phyloP scores from a whole-genome alignment of 2,113 vertebrate species.

The Rhodinocichla rosea region DNA sequence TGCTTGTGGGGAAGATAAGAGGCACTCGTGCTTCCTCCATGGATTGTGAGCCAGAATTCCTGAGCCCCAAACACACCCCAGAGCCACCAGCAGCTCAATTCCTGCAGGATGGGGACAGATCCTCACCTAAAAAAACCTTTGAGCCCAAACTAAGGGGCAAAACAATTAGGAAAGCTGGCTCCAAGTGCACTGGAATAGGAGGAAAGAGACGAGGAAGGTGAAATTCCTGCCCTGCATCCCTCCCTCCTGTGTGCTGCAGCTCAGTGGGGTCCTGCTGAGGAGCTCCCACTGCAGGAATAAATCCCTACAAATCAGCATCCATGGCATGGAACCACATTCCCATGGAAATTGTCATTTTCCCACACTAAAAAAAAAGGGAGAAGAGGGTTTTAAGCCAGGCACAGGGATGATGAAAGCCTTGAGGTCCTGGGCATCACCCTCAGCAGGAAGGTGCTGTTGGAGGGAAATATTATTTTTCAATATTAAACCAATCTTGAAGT shows the following conservation, averaged over 20 bases:
- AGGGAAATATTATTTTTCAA: slow-evolving; percentile 1
- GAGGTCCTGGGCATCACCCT: background rate
- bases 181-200: background rate
- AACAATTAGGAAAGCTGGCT: background rate
- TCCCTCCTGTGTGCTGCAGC: background rate
- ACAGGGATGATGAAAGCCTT: fast-evolving
- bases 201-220: background rate
- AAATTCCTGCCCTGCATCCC: background rate
- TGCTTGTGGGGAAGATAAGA: background rate
- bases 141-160: background rate
- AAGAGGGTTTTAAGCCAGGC: background rate
- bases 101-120: background rate
- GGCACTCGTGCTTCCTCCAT: background rate
- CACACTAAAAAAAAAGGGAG: background rate
- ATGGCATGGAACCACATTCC: background rate
- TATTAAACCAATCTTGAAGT: background rate
- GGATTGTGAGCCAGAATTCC: background rate
- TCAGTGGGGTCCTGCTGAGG: background rate
- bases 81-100: background rate
- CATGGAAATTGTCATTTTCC: background rate
- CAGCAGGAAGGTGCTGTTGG: background rate
- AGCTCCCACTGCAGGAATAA: background rate
- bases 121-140: background rate
- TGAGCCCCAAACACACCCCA: background rate
- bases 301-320: background rate